These are phyloP conservation scores for Jaculus jaculus DNA, from an alignment of 2,113 vertebrate species.

Conservation along the genomic window DNA sequence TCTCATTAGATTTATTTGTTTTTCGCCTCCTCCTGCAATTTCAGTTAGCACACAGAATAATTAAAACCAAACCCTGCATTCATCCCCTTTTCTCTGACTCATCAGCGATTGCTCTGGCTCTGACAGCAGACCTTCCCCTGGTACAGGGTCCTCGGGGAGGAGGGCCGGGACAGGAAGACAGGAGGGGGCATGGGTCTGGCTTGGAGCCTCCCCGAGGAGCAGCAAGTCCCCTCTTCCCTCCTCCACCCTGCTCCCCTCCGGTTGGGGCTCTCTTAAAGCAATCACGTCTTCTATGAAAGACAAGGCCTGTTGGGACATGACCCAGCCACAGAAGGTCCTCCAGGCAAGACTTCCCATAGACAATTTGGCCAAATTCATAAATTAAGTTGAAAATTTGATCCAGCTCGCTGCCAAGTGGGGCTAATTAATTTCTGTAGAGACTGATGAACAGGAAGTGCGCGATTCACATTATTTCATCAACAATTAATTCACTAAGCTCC, in stretches of 20 bases:
- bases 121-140: not conserved
- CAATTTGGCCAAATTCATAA: constrained; percentile 75
- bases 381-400: constrained; percentile 72
- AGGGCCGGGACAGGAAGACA: not conserved
- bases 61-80: not conserved
- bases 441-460: constrained; percentile 76
- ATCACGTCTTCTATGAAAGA: constrained; percentile 32
- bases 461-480: constrained; percentile 77
- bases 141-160: not conserved
- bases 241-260: not conserved
- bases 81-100: not conserved
- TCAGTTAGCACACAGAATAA: not conserved
- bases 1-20: constrained; percentile 42
- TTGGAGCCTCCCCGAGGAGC: not conserved
- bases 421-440: constrained; percentile 80
- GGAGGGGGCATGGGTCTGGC: not conserved
- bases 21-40: constrained; percentile 19
- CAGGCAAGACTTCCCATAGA: constrained; percentile 71
- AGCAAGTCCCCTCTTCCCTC: not conserved
- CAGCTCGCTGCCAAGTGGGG: constrained; percentile 72
- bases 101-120: not conserved
- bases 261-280: constrained; percentile 35
- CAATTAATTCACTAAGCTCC: constrained; percentile 78
- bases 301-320: constrained; percentile 68
- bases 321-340: constrained; percentile 54